Conservation (phyloP, 92 coral and sea anemone genomes). For the Epizoanthus illoricatus region DNA sequence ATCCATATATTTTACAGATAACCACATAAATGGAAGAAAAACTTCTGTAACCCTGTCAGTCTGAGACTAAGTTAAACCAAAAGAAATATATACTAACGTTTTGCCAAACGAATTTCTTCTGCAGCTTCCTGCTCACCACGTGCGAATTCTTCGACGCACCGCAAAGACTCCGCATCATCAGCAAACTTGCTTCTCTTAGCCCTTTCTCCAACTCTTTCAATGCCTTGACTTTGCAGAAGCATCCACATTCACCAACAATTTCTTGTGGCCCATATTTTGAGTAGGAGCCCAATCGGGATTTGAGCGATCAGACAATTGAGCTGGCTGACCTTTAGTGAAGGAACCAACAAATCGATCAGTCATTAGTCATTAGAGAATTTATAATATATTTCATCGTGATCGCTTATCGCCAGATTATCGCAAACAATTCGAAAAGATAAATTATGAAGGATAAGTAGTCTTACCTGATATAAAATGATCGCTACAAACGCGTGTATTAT, state of each 20-base stretch:
- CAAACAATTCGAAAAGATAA: slow-evolving; percentile 14
- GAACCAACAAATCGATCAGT: not conserved
- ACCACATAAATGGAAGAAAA: too few relatives aligned
- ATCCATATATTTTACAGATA: too few relatives aligned
- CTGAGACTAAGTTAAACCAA: too few relatives aligned
- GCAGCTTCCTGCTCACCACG: slow-evolving; percentile 7
- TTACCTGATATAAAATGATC: slow-evolving; percentile 67
- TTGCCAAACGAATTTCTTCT: not conserved
- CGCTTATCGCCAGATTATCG: slow-evolving; percentile 6
- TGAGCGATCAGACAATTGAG: slow-evolving; percentile 31
- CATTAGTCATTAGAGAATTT: too few relatives aligned
- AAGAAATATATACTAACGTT: slow-evolving; percentile 6
- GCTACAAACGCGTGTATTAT: slow-evolving; percentile 57
- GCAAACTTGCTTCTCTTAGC: not conserved
- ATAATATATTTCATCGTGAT: slow-evolving; percentile 1
- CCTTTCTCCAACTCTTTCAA: slow-evolving; percentile 28
- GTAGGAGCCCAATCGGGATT: slow-evolving; percentile 64
- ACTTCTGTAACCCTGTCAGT: too few relatives aligned
- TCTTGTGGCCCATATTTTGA: slow-evolving; percentile 47
- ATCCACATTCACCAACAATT: slow-evolving; percentile 26
- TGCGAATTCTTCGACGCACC: slow-evolving; percentile 5
- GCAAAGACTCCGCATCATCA: slow-evolving; percentile 6
- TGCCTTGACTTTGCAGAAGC: slow-evolving; percentile 12
- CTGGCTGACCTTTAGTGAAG: slow-evolving; percentile 45
- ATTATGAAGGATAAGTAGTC: not conserved